Percentiles rank a stretch among this genome's conserved stretches.
These are phyloP conservation scores for Corapipo altera DNA, from an alignment of 2,113 vertebrate genomes.

Conservation along the genomic window DNA sequence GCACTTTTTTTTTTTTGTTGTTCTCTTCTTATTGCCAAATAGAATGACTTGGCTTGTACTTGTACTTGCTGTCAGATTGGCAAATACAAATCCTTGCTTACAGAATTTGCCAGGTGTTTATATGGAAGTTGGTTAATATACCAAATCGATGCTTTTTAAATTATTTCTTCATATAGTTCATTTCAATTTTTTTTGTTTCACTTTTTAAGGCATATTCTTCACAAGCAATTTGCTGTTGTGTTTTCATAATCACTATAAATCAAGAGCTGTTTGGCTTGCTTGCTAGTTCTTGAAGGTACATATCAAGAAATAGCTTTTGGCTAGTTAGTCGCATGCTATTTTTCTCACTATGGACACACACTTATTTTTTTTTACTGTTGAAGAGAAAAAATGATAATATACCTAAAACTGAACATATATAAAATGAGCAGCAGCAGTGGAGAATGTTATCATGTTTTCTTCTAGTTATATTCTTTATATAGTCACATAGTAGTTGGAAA, in stretches of 20 bases:
- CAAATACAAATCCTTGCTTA: background rate
- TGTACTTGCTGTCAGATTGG: background rate
- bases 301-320: background rate
- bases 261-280: background rate
- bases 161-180: background rate
- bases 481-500: background rate
- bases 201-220: background rate
- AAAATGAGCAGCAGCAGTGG: background rate
- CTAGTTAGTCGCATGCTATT: background rate
- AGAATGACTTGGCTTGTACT: background rate
- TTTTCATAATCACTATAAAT: background rate
- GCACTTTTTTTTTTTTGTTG: accelerated
- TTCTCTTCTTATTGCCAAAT: background rate
- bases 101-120: background rate
- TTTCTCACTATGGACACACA: background rate
- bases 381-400: background rate
- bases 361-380: background rate
- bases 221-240: background rate
- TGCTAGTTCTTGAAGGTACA: background rate
- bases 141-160: background rate
- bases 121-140: background rate
- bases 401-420: background rate
- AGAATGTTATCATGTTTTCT: background rate
- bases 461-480: background rate
- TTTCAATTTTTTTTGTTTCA: background rate